Evolutionary conservation across 2,797 vertebrate species (phyloP).

Genomic region (Pseudochirops cupreus): DNA sequence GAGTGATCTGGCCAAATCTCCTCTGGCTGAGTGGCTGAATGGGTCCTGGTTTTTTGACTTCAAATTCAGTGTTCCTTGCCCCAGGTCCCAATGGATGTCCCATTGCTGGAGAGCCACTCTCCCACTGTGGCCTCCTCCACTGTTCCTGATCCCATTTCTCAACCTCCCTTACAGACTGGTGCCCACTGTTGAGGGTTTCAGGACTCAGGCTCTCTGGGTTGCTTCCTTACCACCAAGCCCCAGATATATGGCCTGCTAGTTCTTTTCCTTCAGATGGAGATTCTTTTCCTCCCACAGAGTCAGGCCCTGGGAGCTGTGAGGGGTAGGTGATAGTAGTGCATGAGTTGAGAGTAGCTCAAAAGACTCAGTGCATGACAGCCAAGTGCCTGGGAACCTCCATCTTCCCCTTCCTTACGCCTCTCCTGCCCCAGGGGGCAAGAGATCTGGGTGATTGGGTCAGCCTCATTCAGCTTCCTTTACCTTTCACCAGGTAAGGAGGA

Average conservation of each 20-base stretch:
- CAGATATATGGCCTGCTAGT: not conserved
- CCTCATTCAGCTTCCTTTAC: not conserved
- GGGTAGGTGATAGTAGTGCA: not conserved
- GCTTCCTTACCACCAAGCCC: not conserved
- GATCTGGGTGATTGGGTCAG: not conserved
- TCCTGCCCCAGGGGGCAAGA: not conserved
- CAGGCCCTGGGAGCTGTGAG: not conserved
- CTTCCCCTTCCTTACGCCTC: not conserved
- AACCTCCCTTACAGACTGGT: not conserved
- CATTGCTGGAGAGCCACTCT: not conserved
- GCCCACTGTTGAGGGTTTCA: not conserved
- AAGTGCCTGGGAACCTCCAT: conserved; percentile 20
- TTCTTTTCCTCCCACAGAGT: not conserved
- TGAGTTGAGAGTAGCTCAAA: not conserved
- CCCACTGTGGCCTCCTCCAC: not conserved
- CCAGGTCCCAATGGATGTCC: not conserved
- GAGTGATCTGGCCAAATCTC: not conserved
- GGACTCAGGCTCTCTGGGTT: not conserved
- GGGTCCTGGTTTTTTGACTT: not conserved
- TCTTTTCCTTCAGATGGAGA: not conserved
- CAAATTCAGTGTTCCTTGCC: not conserved
- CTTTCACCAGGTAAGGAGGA: conserved; percentile 94
- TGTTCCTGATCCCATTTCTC: not conserved
- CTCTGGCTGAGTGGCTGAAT: not conserved
- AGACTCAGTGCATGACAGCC: conserved; percentile 36